Conservation (phyloP, 2,888 invertebrate genomes). For the Megastigmus dorsalis region DNA sequence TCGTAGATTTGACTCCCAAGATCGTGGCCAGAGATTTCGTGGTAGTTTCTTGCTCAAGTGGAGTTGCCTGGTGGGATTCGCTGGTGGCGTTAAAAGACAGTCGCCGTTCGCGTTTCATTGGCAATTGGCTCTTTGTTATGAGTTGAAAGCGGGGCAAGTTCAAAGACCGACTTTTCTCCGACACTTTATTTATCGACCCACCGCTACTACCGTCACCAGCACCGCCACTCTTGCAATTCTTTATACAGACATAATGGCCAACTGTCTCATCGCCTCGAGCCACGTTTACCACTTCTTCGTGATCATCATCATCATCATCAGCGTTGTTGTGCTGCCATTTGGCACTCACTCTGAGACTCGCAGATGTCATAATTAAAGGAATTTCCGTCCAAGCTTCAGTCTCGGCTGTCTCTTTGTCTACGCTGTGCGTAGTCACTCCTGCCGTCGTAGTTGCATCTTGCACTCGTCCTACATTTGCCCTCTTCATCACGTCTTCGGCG, state of each 20-base stretch:
- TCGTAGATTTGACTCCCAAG: no score
- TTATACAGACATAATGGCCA: not conserved
- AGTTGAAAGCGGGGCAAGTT: not conserved
- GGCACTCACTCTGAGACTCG: not conserved
- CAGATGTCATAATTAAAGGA: conserved; percentile 8
- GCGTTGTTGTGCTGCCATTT: no score
- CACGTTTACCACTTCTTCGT: not conserved
- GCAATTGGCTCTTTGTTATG: not conserved
- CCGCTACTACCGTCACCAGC: not conserved
- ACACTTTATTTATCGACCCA: not conserved
- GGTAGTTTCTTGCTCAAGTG: not conserved
- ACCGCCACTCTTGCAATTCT: no score
- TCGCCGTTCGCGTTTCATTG: conserved; percentile 20
- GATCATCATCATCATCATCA: not conserved
- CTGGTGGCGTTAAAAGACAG: conserved; percentile 26
- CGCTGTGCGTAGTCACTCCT: not conserved
- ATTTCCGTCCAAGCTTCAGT: conserved; percentile 12
- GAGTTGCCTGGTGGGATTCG: not conserved
- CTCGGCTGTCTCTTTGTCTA: not conserved
- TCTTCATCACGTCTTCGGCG: not conserved
- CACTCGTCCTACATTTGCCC: not conserved
- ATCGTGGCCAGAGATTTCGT: not conserved
- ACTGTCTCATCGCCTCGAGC: not conserved
- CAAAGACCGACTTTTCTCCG: not conserved
- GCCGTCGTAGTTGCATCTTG: not conserved